These are phyloP conservation scores for Mus pahari DNA, from an alignment of 2,113 vertebrate genomes.

Conservation along the genomic window DNA sequence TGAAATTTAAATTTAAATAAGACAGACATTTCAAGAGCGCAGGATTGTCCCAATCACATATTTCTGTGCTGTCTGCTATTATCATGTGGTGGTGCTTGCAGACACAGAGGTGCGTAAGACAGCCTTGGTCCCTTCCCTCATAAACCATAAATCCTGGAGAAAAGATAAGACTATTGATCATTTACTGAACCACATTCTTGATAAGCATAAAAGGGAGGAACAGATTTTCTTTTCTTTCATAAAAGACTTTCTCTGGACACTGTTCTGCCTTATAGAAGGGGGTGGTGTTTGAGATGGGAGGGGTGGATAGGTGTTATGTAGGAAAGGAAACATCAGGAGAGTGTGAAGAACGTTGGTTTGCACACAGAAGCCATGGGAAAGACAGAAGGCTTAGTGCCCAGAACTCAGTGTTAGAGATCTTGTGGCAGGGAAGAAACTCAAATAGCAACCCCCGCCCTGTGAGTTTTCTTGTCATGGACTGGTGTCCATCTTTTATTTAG, in stretches of 20 bases:
- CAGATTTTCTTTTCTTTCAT: too few relatives aligned
- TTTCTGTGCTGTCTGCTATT: not conserved
- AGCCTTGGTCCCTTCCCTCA: not conserved
- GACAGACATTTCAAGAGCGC: not conserved
- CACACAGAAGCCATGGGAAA: not conserved
- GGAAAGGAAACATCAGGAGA: not conserved
- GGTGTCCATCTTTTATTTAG: not conserved
- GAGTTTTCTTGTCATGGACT: constrained; percentile 25
- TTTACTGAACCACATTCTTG: not conserved
- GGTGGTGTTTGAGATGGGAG: not conserved
- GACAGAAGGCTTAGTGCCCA: not conserved
- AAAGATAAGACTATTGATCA: not conserved
- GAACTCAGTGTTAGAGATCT: not conserved
- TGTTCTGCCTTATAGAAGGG: constrained; percentile 2
- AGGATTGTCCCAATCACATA: not conserved
- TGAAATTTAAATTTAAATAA: constrained; percentile 21
- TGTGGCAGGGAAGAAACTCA: not conserved
- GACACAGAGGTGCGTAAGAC: not conserved
- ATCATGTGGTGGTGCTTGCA: not conserved
- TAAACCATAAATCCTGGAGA: not conserved
- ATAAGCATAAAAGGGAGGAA: not conserved
- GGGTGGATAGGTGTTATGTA: not conserved
- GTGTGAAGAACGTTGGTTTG: not conserved
- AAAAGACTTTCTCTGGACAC: not conserved
- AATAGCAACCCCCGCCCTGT: not conserved